Evolutionary conservation across 1,140 invertebrate species (phyloP).

Genomic region (Dendroctonus valens): DNA sequence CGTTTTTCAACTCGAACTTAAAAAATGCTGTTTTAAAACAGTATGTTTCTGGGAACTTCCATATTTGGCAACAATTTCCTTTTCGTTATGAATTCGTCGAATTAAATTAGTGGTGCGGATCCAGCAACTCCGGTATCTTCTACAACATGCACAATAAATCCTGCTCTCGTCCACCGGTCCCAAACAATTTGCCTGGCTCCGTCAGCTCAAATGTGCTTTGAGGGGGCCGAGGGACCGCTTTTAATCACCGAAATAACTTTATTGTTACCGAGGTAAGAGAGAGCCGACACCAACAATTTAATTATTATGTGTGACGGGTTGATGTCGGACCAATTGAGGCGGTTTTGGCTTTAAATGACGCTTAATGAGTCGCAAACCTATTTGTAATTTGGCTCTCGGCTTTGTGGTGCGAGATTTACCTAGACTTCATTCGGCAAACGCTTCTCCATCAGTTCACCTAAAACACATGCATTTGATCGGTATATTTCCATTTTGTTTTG

Average conservation of each 20-base stretch:
- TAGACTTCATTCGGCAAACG: no score
- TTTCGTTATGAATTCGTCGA: no score
- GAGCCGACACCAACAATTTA: constrained; percentile 16
- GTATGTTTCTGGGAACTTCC: no score
- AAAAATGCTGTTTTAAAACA: no score
- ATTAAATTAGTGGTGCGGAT: background rate
- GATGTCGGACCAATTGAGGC: background rate
- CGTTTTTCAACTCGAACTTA: no score
- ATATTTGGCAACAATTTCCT: no score
- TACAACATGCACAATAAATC: constrained; percentile 9
- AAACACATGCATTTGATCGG: no score
- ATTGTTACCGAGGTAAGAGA: constrained; percentile 24
- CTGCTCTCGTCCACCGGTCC: constrained; percentile 14
- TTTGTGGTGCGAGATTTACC: no score
- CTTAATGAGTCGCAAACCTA: constrained; percentile 14
- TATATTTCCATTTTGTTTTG: no score
- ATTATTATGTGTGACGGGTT: constrained; percentile 24
- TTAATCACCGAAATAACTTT: constrained; percentile 30
- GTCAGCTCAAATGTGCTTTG: background rate
- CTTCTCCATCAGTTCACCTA: no score
- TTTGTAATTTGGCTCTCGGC: no score
- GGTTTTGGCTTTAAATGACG: constrained; percentile 3
- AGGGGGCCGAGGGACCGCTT: constrained; percentile 9
- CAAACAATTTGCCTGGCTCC: constrained; percentile 19
- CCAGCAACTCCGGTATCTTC: background rate